Conservation (phyloP, 1,140 invertebrate genomes). For the Hetaerina americana region DNA sequence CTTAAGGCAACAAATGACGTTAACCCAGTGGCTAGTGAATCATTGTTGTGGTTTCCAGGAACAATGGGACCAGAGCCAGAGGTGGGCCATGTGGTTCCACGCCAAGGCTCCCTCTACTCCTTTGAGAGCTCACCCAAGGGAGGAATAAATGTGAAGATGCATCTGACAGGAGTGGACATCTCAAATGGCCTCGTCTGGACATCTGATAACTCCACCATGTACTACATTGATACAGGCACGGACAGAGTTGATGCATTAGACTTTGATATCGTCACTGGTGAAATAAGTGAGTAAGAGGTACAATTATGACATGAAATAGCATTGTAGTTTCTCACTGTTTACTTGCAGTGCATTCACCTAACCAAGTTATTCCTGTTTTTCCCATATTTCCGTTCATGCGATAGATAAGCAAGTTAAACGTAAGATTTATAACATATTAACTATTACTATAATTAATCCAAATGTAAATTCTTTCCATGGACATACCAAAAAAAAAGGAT, state of each 20-base stretch:
- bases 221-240: slow-evolving; percentile 61
- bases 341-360: too few relatives aligned
- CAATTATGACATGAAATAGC: too few relatives aligned
- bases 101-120: slow-evolving; percentile 43
- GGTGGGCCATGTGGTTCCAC: slow-evolving; percentile 31
- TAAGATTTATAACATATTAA: too few relatives aligned
- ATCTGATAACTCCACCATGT: slow-evolving; percentile 49
- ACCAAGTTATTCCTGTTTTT: too few relatives aligned
- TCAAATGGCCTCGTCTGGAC: slow-evolving; percentile 78
- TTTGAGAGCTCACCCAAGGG: slow-evolving; percentile 21
- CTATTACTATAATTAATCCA: too few relatives aligned
- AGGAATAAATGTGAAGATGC: not conserved
- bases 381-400: too few relatives aligned
- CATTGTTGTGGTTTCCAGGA: slow-evolving; percentile 33
- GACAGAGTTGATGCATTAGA: slow-evolving; percentile 54
- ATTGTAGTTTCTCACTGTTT: too few relatives aligned
- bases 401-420: too few relatives aligned
- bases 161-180: slow-evolving; percentile 41
- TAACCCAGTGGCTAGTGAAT: not conserved
- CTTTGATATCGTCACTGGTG: slow-evolving; percentile 52
- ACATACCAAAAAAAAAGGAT: too few relatives aligned
- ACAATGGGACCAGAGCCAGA: slow-evolving; percentile 52
- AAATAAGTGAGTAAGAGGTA: slow-evolving; percentile 41
- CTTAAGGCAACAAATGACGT: not conserved
- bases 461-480: too few relatives aligned